Conservation (phyloP, 2,113 vertebrate species). For the Oenanthe oenanthe region DNA sequence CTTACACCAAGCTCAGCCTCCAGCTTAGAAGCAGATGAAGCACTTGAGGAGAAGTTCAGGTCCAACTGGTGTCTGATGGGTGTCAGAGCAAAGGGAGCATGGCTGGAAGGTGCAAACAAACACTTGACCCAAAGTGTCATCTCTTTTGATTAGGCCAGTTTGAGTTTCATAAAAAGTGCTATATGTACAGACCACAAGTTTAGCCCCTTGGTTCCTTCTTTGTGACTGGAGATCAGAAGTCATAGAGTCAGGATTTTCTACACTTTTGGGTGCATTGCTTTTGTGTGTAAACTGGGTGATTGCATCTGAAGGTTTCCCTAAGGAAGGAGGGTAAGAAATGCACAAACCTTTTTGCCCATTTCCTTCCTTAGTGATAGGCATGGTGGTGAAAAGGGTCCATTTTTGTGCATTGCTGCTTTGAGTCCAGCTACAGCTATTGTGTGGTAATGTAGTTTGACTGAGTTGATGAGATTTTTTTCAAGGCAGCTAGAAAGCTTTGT, state of each 20-base stretch:
- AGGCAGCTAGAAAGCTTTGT: neutral
- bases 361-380: neutral
- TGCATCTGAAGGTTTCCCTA: neutral
- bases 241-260: neutral
- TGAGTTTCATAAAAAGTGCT: neutral
- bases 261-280: neutral
- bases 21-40: neutral
- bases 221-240: neutral
- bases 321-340: neutral
- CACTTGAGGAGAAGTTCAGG: neutral
- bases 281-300: neutral
- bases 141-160: neutral
- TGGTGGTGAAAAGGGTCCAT: neutral
- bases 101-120: neutral
- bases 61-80: neutral
- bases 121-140: rapidly evolving
- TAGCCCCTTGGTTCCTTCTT: neutral
- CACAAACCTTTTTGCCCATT: neutral
- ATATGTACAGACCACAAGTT: rapidly evolving
- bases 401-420: neutral
- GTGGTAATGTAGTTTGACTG: neutral
- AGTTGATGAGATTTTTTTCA: neutral
- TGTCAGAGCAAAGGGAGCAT: rapidly evolving
- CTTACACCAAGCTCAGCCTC: neutral
- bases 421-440: neutral